These are phyloP conservation scores for Pangasius macronema DNA, from an alignment of 2,797 vertebrate genomes.

Conservation along the genomic window DNA sequence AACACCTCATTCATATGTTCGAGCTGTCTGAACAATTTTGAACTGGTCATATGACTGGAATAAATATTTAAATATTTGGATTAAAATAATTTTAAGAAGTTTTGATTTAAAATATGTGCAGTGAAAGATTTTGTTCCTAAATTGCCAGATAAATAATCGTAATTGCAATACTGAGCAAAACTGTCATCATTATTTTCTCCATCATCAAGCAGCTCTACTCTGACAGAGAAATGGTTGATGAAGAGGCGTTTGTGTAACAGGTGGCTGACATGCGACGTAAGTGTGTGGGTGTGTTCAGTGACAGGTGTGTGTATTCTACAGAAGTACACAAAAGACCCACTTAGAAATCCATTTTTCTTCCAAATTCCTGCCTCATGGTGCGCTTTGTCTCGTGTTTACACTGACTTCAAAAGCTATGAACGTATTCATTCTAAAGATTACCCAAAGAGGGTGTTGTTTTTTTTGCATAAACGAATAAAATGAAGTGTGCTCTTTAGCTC, in stretches of 20 bases:
- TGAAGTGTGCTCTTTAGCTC: not conserved
- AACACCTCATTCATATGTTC: not conserved
- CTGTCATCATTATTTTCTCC: not conserved
- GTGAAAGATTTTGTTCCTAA: not conserved
- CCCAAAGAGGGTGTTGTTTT: not conserved
- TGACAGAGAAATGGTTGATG: not conserved
- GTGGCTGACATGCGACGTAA: not conserved
- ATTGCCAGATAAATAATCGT: not conserved
- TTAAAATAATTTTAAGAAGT: not conserved
- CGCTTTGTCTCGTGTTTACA: conserved; percentile 3
- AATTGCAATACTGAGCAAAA: not conserved
- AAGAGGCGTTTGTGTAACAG: not conserved
- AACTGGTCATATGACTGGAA: not conserved
- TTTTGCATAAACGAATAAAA: not conserved
- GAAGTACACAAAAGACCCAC: conserved; percentile 1
- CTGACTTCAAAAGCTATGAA: not conserved
- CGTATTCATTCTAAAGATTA: not conserved
- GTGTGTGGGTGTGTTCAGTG: conserved; percentile 12
- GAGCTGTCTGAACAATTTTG: not conserved
- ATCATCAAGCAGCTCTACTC: not conserved
- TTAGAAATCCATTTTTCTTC: conserved; percentile 2
- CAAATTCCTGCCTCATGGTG: not conserved
- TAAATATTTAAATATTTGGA: not conserved
- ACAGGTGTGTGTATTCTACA: conserved; percentile 29
- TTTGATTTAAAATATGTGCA: not conserved